Evolutionary conservation across 2,113 vertebrate species (phyloP).

Genomic region (Vulpes lagopus): DNA sequence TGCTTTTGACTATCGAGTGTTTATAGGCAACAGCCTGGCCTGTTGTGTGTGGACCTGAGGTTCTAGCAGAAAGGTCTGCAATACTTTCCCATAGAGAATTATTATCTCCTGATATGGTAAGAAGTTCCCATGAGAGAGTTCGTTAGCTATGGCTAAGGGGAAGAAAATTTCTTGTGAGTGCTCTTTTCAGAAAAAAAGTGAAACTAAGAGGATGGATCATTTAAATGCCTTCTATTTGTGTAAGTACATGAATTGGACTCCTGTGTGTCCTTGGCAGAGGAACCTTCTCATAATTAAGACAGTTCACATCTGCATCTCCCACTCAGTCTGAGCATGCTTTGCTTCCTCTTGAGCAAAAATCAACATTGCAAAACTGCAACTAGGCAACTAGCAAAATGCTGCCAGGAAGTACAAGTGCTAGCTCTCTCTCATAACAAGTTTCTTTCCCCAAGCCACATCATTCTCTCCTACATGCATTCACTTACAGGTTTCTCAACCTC

Average conservation of each 20-base stretch:
- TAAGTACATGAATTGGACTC: background rate
- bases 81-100: background rate
- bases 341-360: slow-evolving; percentile 69
- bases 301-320: slow-evolving; percentile 46
- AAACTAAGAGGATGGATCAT: background rate
- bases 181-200: slow-evolving; percentile 7
- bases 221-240: slow-evolving; percentile 32
- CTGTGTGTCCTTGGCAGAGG: background rate
- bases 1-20: background rate
- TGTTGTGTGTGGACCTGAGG: background rate
- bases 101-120: background rate
- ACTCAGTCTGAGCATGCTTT: slow-evolving; percentile 40
- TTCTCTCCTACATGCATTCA: background rate
- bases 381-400: slow-evolving; percentile 44
- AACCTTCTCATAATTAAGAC: background rate
- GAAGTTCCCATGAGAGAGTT: slow-evolving; percentile 17
- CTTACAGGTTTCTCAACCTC: background rate
- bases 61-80: background rate
- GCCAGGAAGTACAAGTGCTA: background rate
- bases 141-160: background rate
- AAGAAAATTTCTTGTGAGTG: background rate
- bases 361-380: slow-evolving; percentile 64
- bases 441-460: background rate
- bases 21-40: background rate
- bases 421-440: background rate